Evolutionary conservation across 2,888 invertebrate genomes (phyloP), one percentile per base, ranked within the genome.

Genomic region (Amblyjoppa proteus): DNA sequence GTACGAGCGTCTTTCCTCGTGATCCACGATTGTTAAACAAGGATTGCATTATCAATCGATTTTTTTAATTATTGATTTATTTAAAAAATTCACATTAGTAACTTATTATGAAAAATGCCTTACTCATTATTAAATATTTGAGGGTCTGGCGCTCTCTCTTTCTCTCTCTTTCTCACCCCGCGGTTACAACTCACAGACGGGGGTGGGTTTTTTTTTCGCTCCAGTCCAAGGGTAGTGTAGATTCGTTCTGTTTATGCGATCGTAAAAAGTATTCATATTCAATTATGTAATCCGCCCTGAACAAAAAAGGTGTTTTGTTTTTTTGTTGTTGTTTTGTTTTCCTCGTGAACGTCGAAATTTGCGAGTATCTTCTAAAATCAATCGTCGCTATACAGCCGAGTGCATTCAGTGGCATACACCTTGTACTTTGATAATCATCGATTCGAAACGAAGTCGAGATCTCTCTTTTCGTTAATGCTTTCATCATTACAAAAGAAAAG

Each of bases 31-130:
- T 75, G 66, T 73, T 56, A 51, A 85, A 79, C 78, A 87, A 83
- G 83, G 66, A 81, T 80, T 74, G 69, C 51, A 81, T 77, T 73
- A 75, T 75, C 75, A 69, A 80, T 76, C 82, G 82, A 77, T 71
- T 66, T 89, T 86, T 88, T 90, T 85, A 85, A 88, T 89, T 88
- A 92, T 90, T 90, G 89, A 91, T 93, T 93, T 92, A 92, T 92
- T 92, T 92, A 92, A 93, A 93, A 93, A 92, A 92, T 92, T 93
- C 93, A 92, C 92, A 93, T 91, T 93, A 93, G 91, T 91, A 92
- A 92, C 93, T 92, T 92, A 93, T 93, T 89, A 91, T 92, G 92
- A 93, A 92, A 94, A 93, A 93, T 92, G 91, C 92, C 93, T 93
- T 93, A 93, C 87, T 89, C 90, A 86, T 89, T 91, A 92, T 92